Conservation (phyloP, 2,797 vertebrate genomes). For the Hafferia zeledoni region DNA sequence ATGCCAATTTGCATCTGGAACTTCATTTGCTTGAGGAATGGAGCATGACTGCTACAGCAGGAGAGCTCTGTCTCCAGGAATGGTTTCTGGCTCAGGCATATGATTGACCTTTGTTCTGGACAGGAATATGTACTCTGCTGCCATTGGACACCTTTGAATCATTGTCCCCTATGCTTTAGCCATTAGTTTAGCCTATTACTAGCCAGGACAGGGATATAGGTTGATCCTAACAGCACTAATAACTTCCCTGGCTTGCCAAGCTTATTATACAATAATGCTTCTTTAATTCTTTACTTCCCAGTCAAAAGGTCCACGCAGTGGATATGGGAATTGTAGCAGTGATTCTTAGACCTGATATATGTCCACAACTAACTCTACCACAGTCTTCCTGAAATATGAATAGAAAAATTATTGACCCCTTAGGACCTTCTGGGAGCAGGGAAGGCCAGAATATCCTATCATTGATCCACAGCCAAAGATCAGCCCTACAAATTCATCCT, state of each 20-base stretch:
- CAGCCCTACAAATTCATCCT: not conserved
- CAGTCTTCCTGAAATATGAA: not conserved
- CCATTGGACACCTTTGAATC: not conserved
- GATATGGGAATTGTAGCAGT: not conserved
- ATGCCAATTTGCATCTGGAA: not conserved
- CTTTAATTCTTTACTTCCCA: conserved; percentile 17
- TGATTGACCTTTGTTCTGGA: not conserved
- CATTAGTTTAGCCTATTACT: not conserved
- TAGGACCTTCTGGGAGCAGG: not conserved
- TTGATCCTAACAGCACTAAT: not conserved
- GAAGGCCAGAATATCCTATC: not conserved
- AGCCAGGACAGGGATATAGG: not conserved
- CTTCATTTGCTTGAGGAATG: not conserved
- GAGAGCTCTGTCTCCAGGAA: not conserved
- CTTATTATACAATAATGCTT: not conserved
- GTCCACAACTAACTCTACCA: not conserved
- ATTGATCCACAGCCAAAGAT: not conserved
- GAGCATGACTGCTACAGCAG: not conserved
- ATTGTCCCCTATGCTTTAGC: not conserved
- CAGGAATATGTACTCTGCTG: not conserved
- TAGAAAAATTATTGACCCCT: not conserved
- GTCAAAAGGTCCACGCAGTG: not conserved
- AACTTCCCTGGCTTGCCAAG: not conserved
- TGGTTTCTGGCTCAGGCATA: not conserved
- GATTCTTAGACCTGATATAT: not conserved